Evolutionary conservation across 2,113 vertebrate species (phyloP).

Genomic region (Erythrocercus mccallii): DNA sequence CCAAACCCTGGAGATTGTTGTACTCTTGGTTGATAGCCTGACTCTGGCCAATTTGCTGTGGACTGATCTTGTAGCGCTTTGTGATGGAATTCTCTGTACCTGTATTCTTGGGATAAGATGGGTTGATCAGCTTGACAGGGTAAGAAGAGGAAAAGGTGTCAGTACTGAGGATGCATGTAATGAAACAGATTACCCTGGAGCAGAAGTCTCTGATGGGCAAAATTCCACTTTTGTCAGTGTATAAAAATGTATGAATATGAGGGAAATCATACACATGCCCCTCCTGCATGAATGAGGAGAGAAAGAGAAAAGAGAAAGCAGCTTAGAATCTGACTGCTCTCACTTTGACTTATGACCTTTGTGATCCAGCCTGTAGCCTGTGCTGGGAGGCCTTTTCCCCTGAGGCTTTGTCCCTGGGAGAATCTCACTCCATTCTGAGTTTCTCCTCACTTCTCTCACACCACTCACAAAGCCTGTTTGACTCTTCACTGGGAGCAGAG

Average conservation of each 20-base stretch:
- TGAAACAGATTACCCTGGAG: neutral
- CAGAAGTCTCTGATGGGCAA: neutral
- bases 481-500: neutral
- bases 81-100: neutral
- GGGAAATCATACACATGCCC: neutral
- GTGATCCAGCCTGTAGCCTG: neutral
- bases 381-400: neutral
- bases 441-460: neutral
- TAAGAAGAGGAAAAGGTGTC: neutral
- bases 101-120: neutral
- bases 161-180: neutral
- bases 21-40: slow-evolving; percentile 22
- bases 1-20: neutral
- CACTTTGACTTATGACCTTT: neutral
- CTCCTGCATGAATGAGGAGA: accelerated
- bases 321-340: neutral
- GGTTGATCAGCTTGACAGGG: neutral
- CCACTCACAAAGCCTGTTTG: neutral
- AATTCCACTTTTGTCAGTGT: neutral
- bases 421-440: neutral
- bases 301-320: neutral
- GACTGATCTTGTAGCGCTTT: accelerated
- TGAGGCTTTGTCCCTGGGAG: accelerated
- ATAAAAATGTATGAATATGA: neutral
- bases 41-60: neutral